Evolutionary conservation across 2,797 vertebrate genomes (phyloP).

Genomic region (Gouania willdenowi): DNA sequence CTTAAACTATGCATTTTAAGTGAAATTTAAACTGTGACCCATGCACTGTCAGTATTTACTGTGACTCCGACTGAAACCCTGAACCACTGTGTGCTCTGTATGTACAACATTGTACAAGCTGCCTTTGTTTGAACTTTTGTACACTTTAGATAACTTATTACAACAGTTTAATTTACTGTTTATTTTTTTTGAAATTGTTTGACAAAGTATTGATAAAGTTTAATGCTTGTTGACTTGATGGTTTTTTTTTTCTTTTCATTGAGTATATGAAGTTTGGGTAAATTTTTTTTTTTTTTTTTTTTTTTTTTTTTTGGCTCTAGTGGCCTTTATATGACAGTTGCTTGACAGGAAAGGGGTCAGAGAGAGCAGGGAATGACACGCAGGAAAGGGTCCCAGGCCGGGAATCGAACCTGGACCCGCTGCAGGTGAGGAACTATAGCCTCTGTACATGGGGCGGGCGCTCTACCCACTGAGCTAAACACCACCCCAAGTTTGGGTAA

Average conservation of each 20-base stretch:
- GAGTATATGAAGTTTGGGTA: too few species aligned
- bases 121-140: slow-evolving; percentile 69
- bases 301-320: too few species aligned
- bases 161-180: slow-evolving; percentile 25
- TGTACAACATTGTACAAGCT: slow-evolving; percentile 40
- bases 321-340: too few species aligned
- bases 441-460: too few species aligned
- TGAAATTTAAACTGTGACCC: slow-evolving; percentile 30
- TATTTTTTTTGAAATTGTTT: slow-evolving; percentile 64
- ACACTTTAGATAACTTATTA: slow-evolving; percentile 53
- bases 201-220: slow-evolving; percentile 38
- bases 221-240: neutral
- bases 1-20: slow-evolving; percentile 68
- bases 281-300: too few species aligned
- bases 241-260: neutral
- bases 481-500: too few species aligned
- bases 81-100: slow-evolving; percentile 25
- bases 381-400: too few species aligned
- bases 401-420: too few species aligned
- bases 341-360: too few species aligned
- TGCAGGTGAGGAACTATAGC: too few species aligned
- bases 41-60: slow-evolving; percentile 37
- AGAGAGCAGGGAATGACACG: too few species aligned
- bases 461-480: too few species aligned
- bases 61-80: slow-evolving; percentile 7